Evolutionary conservation across 1,140 invertebrate genomes (phyloP), one percentile per base, ranked within the genome.

Genomic region (Achroia grisella): DNA sequence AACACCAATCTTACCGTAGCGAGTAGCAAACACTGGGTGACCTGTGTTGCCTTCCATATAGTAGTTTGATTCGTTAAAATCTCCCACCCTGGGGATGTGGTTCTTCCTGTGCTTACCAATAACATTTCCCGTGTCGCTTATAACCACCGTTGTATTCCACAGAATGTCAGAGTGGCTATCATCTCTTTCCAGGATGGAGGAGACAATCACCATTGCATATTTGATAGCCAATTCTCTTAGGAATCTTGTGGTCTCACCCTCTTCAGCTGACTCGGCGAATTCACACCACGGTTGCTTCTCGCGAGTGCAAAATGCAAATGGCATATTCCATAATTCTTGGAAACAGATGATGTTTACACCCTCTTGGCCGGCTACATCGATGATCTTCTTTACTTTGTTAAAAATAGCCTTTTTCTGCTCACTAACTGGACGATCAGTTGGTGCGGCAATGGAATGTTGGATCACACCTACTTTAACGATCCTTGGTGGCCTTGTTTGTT

Each of bases 291-390:
- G 98, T 48, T 92, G 89, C 75, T 97, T 97, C 86, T 99, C 98
- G 17, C 98, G 87, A 0, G 98, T 99, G 76, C 97, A 99, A 76
- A 99, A 99, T 0, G 95, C 96, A 88, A 99, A 99, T 0, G 98
- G 98, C 98, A 99, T 99, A 97, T 98, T 93, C 98, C 98, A 99
- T 14, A 96, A 92, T 86, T 99, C 98, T 86, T 99, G 98, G 44
- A 99, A 90, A 72, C 98, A 98, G 10, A 99, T 67, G 33, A 99
- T 90, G 71, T 99, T 99, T 10, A 95, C 97, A 11, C 91, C 91
- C 53, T 91, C 92, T 28, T 87, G 63, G 0, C 92, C 93, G 1
- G 98, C 97, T 10, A 93, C 90, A 40, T 93, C 90, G 23, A 98
- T 92, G 23, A 98, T 94, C 39, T 89, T 88, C 50, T 88, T 88